A percentile compares a stretch with the other conserved stretches of the same genome.
Evolutionary conservation across 2,888 invertebrate genomes (phyloP).

Genomic region (Anorthoa munda): DNA sequence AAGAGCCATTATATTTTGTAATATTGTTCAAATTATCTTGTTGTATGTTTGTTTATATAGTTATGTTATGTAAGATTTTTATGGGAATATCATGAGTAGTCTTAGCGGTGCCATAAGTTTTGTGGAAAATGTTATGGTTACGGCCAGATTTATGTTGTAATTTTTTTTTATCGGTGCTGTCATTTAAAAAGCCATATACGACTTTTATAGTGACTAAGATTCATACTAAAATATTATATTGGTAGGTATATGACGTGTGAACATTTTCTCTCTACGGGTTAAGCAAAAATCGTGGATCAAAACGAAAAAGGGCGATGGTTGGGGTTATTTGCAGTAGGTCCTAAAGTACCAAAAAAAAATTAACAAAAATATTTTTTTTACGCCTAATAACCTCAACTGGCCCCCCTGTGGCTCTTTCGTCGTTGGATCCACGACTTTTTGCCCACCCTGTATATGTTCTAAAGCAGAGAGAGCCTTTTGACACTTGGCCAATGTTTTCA

Average conservation of each 20-base stretch:
- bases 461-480: neutral
- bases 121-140: constrained; percentile 8
- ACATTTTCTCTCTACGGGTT: too few relatives aligned
- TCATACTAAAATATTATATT: neutral
- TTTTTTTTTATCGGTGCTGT: constrained; percentile 2
- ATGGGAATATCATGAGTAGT: constrained; percentile 43
- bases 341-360: too few relatives aligned
- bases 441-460: too few relatives aligned
- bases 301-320: too few relatives aligned
- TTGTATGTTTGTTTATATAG: constrained; percentile 41
- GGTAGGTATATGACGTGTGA: too few relatives aligned
- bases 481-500: neutral
- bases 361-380: too few relatives aligned
- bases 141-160: constrained; percentile 8
- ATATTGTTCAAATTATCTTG: constrained; percentile 54
- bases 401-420: too few relatives aligned
- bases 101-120: constrained; percentile 1
- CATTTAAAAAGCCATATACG: neutral
- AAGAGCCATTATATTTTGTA: constrained; percentile 56
- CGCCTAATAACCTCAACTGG: too few relatives aligned
- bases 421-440: too few relatives aligned
- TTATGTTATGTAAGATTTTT: constrained; percentile 43
- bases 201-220: neutral
- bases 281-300: too few relatives aligned
- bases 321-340: too few relatives aligned